These are phyloP conservation scores for Allygus modestus DNA, from an alignment of 2,888 invertebrate genomes.

Conservation along the genomic window DNA sequence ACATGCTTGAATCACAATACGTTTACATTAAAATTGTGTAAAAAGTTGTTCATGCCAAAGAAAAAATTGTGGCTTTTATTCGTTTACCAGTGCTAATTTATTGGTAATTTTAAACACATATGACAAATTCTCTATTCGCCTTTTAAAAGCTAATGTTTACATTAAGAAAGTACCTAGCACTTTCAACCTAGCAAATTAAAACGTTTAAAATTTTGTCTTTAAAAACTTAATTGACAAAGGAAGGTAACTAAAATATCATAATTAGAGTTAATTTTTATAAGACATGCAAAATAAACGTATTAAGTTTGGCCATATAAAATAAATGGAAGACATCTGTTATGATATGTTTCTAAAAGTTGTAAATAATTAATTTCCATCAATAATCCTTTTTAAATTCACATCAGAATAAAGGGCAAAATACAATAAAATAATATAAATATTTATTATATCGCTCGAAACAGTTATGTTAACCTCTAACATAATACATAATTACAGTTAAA, in stretches of 20 bases:
- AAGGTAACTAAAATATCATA: constrained; percentile 8
- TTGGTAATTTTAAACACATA: background rate
- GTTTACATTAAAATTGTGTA: too few species aligned
- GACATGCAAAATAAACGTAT: background rate
- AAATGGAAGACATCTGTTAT: constrained; percentile 5
- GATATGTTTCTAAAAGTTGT: background rate
- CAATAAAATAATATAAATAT: constrained; percentile 15
- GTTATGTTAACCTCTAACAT: constrained; percentile 54
- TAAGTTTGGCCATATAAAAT: background rate
- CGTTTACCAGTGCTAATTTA: too few species aligned
- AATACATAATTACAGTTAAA: constrained; percentile 57
- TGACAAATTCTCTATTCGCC: background rate
- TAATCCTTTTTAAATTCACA: constrained; percentile 11
- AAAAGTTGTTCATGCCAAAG: too few species aligned
- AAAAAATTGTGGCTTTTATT: too few species aligned
- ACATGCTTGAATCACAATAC: too few species aligned
- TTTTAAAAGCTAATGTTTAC: background rate
- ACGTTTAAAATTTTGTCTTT: background rate
- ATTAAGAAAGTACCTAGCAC: background rate
- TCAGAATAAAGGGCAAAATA: background rate
- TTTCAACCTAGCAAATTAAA: constrained; percentile 3
- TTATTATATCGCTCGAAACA: constrained; percentile 13
- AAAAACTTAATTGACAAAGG: constrained; percentile 10
- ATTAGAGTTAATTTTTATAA: background rate
- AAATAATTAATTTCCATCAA: background rate